Base-by-base conservation (phyloP, 2,113 vertebrate species). In the Rana temporaria region DNA sequence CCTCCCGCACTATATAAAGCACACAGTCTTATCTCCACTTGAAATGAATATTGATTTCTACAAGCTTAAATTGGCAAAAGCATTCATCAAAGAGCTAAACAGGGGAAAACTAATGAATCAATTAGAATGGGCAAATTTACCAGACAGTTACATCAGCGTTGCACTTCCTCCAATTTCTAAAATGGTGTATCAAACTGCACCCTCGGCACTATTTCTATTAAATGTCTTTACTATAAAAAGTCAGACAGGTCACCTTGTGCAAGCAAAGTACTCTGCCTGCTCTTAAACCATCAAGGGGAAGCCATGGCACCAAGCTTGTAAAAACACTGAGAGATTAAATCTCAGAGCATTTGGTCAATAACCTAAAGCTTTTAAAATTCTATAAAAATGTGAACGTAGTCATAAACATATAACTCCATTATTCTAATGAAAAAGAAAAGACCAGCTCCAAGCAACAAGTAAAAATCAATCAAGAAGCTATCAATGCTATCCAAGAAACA, bases 21-120 rank as follows among this genome's bases (percentile, higher is more conserved):
- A 74, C 24, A 64, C n/a, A 42, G 70, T 34, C 57, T 56, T 67
- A 66, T 74, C 30, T 82, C n/a, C 57, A 42, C 63, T 63, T 82
- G 15, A 52, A 82, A 74, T 66, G 48, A 82, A 82, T 75, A 82
- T 82, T 59, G 71, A 82, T 82, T 82, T 52, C 16, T 32, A 59
- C 24, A 82, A 74, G 62, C 42, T 22, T 16, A 75, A 66, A 82
- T 82, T 52, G 80, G 60, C 71, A 82, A 74, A 75, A 59, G 32
- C 52, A 67, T 75, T 67, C 53, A 75, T 82, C 71, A 82, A 59
- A 48, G 52, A 30, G 30, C 52, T 82, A 82, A 82, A 74, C 66
- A 67, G 48, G 55, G 42, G 68, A 12, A 55, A 5, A 34, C 62
- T 66, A 67, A 59, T 75, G 30, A 82, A 82, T 59, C 71, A 67